A percentile compares a stretch with the other conserved stretches of the same genome.
Evolutionary conservation across 2,113 vertebrate species (phyloP).

Genomic region (Noturus placidus): DNA sequence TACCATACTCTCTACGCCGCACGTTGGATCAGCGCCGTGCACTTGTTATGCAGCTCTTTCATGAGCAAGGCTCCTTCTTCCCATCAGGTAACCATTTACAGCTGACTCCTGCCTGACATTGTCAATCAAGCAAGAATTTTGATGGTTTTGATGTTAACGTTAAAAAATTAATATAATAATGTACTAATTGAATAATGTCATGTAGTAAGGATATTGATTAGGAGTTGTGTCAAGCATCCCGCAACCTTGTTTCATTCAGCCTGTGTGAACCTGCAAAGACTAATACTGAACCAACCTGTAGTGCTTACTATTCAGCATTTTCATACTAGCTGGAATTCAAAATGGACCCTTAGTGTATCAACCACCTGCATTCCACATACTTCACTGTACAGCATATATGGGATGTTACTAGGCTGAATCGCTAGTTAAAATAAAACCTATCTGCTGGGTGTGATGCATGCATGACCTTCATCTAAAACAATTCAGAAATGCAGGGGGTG

Average conservation of each 20-base stretch:
- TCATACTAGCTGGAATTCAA: background rate
- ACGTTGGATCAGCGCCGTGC: constrained; percentile 88
- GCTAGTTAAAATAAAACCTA: background rate
- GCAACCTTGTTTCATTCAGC: background rate
- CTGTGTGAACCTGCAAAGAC: background rate
- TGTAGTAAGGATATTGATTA: background rate
- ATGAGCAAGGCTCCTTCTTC: constrained; percentile 88
- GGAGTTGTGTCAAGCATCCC: background rate
- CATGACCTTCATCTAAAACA: background rate
- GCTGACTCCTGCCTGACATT: background rate
- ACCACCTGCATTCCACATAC: background rate
- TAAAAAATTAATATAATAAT: background rate
- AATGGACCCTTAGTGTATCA: background rate
- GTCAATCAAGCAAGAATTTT: background rate
- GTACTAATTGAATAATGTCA: background rate
- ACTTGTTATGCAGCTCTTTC: constrained; percentile 93
- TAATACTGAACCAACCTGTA: background rate
- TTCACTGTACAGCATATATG: background rate
- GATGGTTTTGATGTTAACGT: background rate
- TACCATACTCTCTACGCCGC: constrained; percentile 82
- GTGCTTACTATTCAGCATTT: background rate
- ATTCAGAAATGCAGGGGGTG: background rate
- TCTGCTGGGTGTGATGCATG: background rate
- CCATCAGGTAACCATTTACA: constrained; percentile 77
- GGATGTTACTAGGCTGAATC: background rate